Evolutionary conservation across 1,140 invertebrate genomes (phyloP), one percentile per base, ranked within the genome.

Genomic region (Latrodectus geometricus): DNA sequence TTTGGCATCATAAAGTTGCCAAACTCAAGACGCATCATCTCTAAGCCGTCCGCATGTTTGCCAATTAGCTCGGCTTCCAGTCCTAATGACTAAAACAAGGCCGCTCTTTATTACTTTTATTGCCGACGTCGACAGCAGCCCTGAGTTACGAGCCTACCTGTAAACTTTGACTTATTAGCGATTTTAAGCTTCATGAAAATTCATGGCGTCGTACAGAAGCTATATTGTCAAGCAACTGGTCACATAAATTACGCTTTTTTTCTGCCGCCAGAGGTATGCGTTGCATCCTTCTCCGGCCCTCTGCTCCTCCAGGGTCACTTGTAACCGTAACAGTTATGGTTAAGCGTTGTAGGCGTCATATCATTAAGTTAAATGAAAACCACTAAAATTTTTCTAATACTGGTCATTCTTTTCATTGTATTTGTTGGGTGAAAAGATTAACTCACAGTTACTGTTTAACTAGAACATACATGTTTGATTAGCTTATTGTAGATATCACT

Each of bases 101-200:
- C 80, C 48, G 48, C 80, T 82, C 61, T 82, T 80, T 73, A 82
- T 73, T 82, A 56, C 80, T 61, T 73, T 35, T 82, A 73, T 73
- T 73, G 80, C 68, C 80, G 9, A 20, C 68, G 80, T 49, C 61
- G 80, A 82, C 70, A 74, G 80, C 20, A n/a, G 9, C n/a, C 23
- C 9, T 50, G 54, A 82, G 21, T 82, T 82, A 82, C 79, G 79
- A 73, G 54, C 70, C 54, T 73, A 82, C 80, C 80, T 82, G 80
- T 82, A 82, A 82, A 82, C 54, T 74, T 82, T 82, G 80, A 82
- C 80, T 82, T 82, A 82, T 82, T 82, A 82, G 80, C 56, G 80
- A 82, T 23, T 82, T 82, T 82, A 82, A 82, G 80, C 80, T 82
- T 82, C 80, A 82, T 82, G 80, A 82, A 82, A 82, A 82, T 82